Base-by-base conservation (phyloP, 2,888 invertebrate genomes). In the Lasioglossum morio region DNA sequence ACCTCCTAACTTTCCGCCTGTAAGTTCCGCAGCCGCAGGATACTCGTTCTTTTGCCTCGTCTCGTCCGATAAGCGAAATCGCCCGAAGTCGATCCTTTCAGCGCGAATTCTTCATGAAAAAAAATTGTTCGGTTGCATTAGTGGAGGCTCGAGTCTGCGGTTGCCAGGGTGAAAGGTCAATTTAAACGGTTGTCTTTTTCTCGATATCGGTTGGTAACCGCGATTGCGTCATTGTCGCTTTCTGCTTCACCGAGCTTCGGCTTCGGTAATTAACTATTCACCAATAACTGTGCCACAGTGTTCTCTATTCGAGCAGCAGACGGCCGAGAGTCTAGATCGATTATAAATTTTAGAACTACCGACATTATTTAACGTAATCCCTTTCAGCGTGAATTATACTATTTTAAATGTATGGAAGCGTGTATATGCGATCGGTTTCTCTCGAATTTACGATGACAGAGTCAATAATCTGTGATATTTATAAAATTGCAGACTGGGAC, bases 221-320 rank as follows among this genome's bases (percentile, higher is more conserved):
- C 53, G 57, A 57, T 77, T 84, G 30, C 79, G n/a, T 79, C 72
- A 75, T n/a, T 37, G 19, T 81, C 19, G 69, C 76, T 80, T 79
- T 86, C 84, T 69, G 72, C 72, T 30, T 34, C 40, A 19, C 12
- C 37, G 37, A 60, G 30, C 27, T 16, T 60, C 60, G 27, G 66
- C 27, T 48, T 46, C n/a, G 48, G 66, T 77, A 85, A 88, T 88
- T 88, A 86, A 84, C 74, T 27, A 53, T 37, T 63, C 12, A 34
- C 40, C 40, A 63, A 78, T 82, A 85, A 48, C 37, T 30, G 46
- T 14, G 14, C 43, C 43, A 19, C 43, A 27, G 23, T 66, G 30
- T 48, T 78, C 74, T 46, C 37, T 23, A n/a, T 84, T 48, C 40
- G n/a, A 5, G 12, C 30, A 40, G 34, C 30, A 60, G 81, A 76